Conservation (phyloP, 2,797 vertebrate genomes). For the Serranus cabrilla region DNA sequence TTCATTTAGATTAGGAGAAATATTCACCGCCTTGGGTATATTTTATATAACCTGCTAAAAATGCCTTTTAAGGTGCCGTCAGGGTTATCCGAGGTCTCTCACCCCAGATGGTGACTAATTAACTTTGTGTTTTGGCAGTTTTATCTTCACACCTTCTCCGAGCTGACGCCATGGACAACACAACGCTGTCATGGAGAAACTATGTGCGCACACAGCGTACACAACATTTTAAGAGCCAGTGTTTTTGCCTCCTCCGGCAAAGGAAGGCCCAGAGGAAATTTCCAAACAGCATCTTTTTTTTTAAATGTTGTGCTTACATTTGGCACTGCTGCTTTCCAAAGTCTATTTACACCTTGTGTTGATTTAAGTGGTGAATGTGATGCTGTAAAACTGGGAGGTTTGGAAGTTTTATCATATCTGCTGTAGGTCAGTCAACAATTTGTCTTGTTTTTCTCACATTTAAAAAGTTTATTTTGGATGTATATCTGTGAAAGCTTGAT, state of each 20-base stretch:
- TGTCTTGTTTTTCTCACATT: not conserved
- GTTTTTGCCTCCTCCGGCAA: slow-evolving; percentile 3
- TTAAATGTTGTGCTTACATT: slow-evolving; percentile 6
- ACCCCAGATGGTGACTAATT: slow-evolving; percentile 72
- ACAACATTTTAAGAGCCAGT: slow-evolving; percentile 33
- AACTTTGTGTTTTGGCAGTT: slow-evolving; percentile 62
- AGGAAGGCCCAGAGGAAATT: slow-evolving; percentile 20
- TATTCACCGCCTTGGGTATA: not conserved
- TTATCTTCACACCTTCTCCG: slow-evolving; percentile 70
- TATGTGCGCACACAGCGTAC: slow-evolving; percentile 38
- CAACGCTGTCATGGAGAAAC: slow-evolving; percentile 57
- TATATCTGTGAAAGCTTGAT: not conserved
- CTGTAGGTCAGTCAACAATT: not conserved
- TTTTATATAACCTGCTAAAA: slow-evolving; percentile 5
- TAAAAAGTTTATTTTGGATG: slow-evolving; percentile 13
- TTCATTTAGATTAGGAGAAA: not conserved
- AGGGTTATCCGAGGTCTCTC: slow-evolving; percentile 52
- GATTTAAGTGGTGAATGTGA: slow-evolving; percentile 24
- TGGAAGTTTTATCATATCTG: not conserved
- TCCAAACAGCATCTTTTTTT: slow-evolving; percentile 21
- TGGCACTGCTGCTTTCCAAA: not conserved
- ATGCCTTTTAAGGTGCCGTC: not conserved
- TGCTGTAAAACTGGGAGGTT: slow-evolving; percentile 15
- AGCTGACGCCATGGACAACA: slow-evolving; percentile 26
- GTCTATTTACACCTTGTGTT: slow-evolving; percentile 27